These are phyloP conservation scores for Allacma fusca DNA, from an alignment of 2,888 invertebrate species.

Conservation along the genomic window DNA sequence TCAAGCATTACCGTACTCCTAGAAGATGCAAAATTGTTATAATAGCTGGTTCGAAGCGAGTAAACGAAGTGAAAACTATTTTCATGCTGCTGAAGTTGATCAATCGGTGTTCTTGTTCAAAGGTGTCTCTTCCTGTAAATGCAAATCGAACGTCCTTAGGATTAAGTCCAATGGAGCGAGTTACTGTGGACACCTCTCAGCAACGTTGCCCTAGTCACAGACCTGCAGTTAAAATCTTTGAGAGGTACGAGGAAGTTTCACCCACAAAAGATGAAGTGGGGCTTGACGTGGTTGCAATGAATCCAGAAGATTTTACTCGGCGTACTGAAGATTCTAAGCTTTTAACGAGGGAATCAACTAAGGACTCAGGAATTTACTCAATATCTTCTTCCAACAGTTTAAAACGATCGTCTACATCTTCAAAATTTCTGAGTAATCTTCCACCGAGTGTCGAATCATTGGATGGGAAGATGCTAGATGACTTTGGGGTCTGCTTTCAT, in stretches of 20 bases:
- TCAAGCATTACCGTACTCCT: not conserved
- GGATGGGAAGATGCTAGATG: constrained; percentile 29
- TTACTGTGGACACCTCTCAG: not conserved
- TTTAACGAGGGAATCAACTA: constrained; percentile 26
- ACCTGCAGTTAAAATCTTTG: constrained; percentile 5
- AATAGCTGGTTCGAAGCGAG: constrained; percentile 29
- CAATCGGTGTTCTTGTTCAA: constrained; percentile 32
- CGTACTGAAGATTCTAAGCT: constrained; percentile 9
- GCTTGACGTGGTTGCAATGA: constrained; percentile 37
- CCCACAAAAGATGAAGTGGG: constrained; percentile 44
- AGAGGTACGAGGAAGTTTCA: not conserved
- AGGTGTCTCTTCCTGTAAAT: constrained; percentile 3
- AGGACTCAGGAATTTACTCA: constrained; percentile 39
- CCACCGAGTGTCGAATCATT: constrained; percentile 18
- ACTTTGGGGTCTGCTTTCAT: constrained; percentile 44
- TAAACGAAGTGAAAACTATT: constrained; percentile 37
- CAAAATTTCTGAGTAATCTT: constrained; percentile 20
- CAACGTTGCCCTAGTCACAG: not conserved
- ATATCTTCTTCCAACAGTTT: constrained; percentile 37
- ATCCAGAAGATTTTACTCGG: constrained; percentile 33
- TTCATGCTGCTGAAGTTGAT: constrained; percentile 26
- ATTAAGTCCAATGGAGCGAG: not conserved
- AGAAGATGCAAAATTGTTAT: constrained; percentile 42
- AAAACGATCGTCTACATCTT: constrained; percentile 33
- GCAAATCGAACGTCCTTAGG: not conserved